Conservation (phyloP, 2,113 vertebrate species). For the Corydoras maculifer region DNA sequence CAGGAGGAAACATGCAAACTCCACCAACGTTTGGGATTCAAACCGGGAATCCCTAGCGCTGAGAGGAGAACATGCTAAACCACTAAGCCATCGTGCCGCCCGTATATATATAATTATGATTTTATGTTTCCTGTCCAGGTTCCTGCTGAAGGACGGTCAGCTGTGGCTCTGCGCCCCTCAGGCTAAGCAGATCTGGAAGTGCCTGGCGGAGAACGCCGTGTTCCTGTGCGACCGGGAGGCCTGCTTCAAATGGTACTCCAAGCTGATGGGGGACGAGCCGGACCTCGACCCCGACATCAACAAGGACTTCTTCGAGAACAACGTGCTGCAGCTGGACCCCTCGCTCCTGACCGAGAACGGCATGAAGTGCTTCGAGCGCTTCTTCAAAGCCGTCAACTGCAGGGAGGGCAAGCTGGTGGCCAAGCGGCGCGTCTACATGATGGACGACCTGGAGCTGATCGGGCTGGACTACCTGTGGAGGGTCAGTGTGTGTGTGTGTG, state of each 20-base stretch:
- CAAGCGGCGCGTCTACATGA: slow-evolving; percentile 97
- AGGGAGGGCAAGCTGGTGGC: slow-evolving; percentile 97
- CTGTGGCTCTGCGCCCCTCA: slow-evolving; percentile 98
- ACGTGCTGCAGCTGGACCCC: slow-evolving; percentile 96
- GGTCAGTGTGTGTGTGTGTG: slow-evolving; percentile 66
- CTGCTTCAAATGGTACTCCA: slow-evolving; percentile 99
- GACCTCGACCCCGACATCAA: slow-evolving; percentile 99
- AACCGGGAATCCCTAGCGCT: too few species aligned
- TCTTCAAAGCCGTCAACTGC: slow-evolving; percentile 99
- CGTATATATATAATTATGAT: too few species aligned
- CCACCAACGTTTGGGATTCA: too few species aligned
- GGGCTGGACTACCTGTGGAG: slow-evolving; percentile 99
- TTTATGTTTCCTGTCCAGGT: slow-evolving; percentile 61
- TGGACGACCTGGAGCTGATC: slow-evolving; percentile 98
- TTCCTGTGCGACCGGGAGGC: slow-evolving; percentile 98
- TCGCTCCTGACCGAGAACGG: slow-evolving; percentile 97
- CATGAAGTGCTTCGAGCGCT: slow-evolving; percentile 99
- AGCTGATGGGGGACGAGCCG: slow-evolving; percentile 97
- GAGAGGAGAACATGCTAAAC: too few species aligned
- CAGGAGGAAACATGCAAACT: too few species aligned
- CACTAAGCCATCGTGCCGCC: too few species aligned
- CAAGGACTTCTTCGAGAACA: slow-evolving; percentile 99
- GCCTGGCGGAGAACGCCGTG: slow-evolving; percentile 96
- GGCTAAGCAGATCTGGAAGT: slow-evolving; percentile 99
- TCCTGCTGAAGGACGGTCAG: slow-evolving; percentile 96